phyloP scores from a whole-genome alignment of 2,797 vertebrate species.

The Ctenosaura bakeri region DNA sequence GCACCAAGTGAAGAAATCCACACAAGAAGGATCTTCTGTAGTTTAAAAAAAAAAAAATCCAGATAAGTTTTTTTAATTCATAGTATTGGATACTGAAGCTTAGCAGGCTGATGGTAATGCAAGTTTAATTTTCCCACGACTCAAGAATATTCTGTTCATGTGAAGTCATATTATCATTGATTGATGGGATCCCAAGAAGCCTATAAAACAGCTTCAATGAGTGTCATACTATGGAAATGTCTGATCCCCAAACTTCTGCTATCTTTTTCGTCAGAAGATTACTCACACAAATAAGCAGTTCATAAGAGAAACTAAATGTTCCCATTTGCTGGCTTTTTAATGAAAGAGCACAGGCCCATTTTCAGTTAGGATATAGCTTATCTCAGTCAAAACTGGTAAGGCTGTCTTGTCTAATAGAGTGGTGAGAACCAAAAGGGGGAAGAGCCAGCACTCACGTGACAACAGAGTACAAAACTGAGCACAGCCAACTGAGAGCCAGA shows the following conservation, averaged over 20 bases:
- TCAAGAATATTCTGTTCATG: background rate
- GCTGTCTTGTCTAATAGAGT: background rate
- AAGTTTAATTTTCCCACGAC: background rate
- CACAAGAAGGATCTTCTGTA: constrained; percentile 87
- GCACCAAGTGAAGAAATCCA: constrained; percentile 95
- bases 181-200: too few species aligned
- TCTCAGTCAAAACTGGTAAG: background rate
- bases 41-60: constrained; percentile 56
- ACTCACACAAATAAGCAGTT: background rate
- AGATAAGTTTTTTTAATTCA: constrained; percentile 1
- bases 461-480: too few species aligned
- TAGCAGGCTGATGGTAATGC: background rate
- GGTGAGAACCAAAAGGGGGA: background rate
- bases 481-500: too few species aligned
- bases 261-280: background rate
- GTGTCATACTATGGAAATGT: background rate
- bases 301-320: background rate
- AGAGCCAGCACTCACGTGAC: background rate
- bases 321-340: background rate
- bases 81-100: constrained; percentile 24
- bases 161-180: background rate
- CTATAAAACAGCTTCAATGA: background rate
- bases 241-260: background rate
- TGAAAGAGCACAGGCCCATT: background rate
- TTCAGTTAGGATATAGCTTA: background rate